These are phyloP conservation scores for Drosophila jambulina DNA, from an alignment of 1,140 invertebrate genomes.

Conservation along the genomic window DNA sequence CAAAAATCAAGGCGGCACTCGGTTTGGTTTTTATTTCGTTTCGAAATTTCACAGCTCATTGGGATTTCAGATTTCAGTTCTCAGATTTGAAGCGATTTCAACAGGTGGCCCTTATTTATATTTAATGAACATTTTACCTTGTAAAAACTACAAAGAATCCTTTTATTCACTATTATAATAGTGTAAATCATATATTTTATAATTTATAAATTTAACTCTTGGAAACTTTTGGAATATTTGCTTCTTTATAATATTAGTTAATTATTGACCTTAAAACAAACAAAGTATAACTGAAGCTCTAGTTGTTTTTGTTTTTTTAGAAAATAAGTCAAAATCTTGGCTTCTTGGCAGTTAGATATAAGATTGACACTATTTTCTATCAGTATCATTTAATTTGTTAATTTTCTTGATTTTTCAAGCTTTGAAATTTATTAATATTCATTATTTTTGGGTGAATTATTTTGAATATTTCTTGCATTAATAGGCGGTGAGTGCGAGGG, in stretches of 20 bases:
- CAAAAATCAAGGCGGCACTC: background rate
- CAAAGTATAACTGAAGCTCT: background rate
- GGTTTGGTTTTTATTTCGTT: background rate
- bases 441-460: background rate
- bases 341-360: background rate
- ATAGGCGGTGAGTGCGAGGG: background rate
- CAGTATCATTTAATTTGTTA: background rate
- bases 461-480: background rate
- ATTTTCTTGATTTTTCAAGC: background rate
- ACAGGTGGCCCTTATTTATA: background rate
- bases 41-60: slow-evolving; percentile 7
- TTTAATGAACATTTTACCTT: background rate
- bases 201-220: too few species aligned
- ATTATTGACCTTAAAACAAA: too few species aligned
- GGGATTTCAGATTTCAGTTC: background rate
- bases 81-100: slow-evolving; percentile 2
- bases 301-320: too few species aligned
- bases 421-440: background rate
- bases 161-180: too few species aligned
- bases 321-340: background rate
- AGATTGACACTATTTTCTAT: background rate
- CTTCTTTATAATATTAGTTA: too few species aligned
- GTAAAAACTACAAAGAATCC: background rate
- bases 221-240: too few species aligned
- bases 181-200: too few species aligned